Base-by-base conservation (phyloP, 2,888 invertebrate species). In the Azorinus chamasolen region DNA sequence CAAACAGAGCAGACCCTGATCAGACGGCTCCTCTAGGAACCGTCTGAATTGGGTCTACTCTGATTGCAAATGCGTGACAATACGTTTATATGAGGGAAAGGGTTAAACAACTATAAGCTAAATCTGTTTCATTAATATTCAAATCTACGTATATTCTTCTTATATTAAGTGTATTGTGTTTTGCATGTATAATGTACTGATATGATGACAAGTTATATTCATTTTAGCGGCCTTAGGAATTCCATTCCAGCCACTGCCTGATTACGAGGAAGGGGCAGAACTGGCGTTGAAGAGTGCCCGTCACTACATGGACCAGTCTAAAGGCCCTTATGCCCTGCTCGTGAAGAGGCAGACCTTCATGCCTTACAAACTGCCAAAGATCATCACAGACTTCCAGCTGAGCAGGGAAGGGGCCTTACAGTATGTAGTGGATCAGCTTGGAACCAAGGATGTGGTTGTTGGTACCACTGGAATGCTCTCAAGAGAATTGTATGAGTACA, bases 391-490 rank as follows among this genome's bases (percentile, higher is more conserved):
- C 61, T 86, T 87, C 64, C 84, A 89, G 10, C 80, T 93, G 79
- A 88, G 84, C 10, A 85, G 93, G 75, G 93, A 93, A 81, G 87
- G 85, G 32, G 93, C 93, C 2, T 66, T 93, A 58, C 84, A 91
- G 58, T 74, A 88, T 8, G 83, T 93, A 18, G 84, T 93, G 6
- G 89, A 91, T 61, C 78, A 85, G 51, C 84, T 93, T 5, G 84
- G 84, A 20, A 89, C 91, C 22, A 86, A 89, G 46, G 93, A 93
- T 84, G 89, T 93, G 3, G 89, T 93, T 12, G 91, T 94, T 16
- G 92, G 93, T 25, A 93, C 93, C 0, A 94, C 94, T 10, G 94
- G 94, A 24, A 93, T 93, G 93, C 82, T 93, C 61, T 93, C 93
- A 0, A 83, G 94, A 45, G 94, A 94, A 83, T 86, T 94, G 43